Evolutionary conservation across 2,797 vertebrate genomes (phyloP), one percentile per base, ranked within the genome.

Genomic region (Myripristis murdjan): DNA sequence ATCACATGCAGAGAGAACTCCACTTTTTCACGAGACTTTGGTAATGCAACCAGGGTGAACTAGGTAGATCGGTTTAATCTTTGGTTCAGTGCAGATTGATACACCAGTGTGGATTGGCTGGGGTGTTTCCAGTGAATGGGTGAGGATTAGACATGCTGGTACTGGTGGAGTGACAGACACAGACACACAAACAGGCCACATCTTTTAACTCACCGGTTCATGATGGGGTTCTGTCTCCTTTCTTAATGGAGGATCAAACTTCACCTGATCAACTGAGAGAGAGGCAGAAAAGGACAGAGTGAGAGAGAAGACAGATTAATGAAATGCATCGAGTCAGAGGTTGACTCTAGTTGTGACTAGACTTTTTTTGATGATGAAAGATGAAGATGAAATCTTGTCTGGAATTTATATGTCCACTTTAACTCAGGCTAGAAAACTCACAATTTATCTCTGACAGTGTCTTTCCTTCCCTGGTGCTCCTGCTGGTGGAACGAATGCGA

Each of bases 381-480:
- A n/a, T n/a, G 18, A 10, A 59, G 54, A 24, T 12, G 15, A 1
- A 2, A 47, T 10, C 1, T 31, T 10, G 48, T 43, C 14, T 35
- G 9, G 7, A 43, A 39, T 41, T 15, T n/a, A 31, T 59, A 15
- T 18, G 8, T 48, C 35, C 2, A 1, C 8, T 33, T 52, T 22
- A 35, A 54, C 18, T 23, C 44, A 49, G 70, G 39, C 64, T 11
- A 7, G 31, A 18, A n/a, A 60, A 92, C 97, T 98, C 92, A 99
- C 97, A 98, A 91, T 98, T 99, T 64, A 99, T 98, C 94, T 99
- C 97, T 0, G 98, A 99, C 75, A 98, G 95, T 3, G 97, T 99
- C 88, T 97, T 99, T 72, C 97, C 97, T 92, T 98, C 98, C 86
- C 97, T 94, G 47, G 97, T 93, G 74, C 97, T 98, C 89, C 97